These are phyloP conservation scores for Gambelia wislizenii DNA, from an alignment of 2,797 vertebrate genomes.

Conservation along the genomic window DNA sequence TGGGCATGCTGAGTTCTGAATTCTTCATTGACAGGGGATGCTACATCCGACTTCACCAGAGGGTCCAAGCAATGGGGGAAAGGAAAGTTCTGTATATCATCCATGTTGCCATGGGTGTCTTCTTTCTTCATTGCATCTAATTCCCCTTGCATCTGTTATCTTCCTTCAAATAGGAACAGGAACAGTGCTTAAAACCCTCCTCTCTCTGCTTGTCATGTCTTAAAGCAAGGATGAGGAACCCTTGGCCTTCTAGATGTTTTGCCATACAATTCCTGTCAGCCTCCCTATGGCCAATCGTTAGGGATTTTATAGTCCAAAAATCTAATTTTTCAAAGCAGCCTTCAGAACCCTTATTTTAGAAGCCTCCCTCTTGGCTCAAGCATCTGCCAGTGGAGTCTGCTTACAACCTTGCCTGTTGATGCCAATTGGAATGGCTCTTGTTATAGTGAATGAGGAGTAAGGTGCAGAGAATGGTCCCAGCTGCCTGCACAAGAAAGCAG, in stretches of 20 bases:
- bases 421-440: neutral
- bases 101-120: slow-evolving; percentile 70
- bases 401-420: neutral
- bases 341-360: neutral
- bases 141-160: slow-evolving; percentile 65
- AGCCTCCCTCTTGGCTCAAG: neutral
- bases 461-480: no score
- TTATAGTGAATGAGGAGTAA: neutral
- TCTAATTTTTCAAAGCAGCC: no score
- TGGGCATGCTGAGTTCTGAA: slow-evolving; percentile 75
- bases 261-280: neutral
- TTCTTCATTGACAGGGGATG: slow-evolving; percentile 75
- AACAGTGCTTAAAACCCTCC: slow-evolving; percentile 6
- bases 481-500: no score
- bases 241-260: neutral
- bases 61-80: slow-evolving; percentile 77
- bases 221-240: neutral
- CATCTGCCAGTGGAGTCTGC: neutral
- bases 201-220: slow-evolving; percentile 5
- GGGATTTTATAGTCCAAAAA: neutral
- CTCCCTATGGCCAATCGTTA: neutral
- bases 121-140: slow-evolving; percentile 78
- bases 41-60: slow-evolving; percentile 74
- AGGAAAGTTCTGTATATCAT: slow-evolving; percentile 48
- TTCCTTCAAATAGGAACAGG: slow-evolving; percentile 72